Evolutionary conservation across 92 coral and sea anemone species (phyloP), one percentile per base, ranked within the genome.

Genomic region (Actinernus sp.): DNA sequence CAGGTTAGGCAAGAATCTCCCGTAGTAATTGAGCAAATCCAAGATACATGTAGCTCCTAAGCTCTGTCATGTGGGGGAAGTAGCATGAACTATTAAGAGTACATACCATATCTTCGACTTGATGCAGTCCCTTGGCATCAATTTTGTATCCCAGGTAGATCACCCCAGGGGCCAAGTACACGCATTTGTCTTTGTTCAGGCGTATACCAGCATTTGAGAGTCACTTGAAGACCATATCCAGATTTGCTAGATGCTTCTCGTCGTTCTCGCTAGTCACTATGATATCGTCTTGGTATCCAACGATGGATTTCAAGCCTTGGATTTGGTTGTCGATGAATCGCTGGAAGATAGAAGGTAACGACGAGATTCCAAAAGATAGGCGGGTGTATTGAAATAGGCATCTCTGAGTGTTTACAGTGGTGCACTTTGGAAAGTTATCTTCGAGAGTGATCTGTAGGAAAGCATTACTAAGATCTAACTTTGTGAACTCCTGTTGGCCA

Each of bases 11-110:
- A n/a, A n/a, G n/a, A n/a, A n/a, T n/a, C n/a, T n/a, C n/a, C n/a
- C n/a, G n/a, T 12, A 78, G 77, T 14, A 58, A 61, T 67, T 58
- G 4, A 57, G 23, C 71, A 79, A 44, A 9, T 79, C 86, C 63
- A 79, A 45, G 26, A n/a, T 67, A n/a, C n/a, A n/a, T n/a, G n/a
- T n/a, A 79, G 40, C 63, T 55, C 51, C 55, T 79, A 9, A 69
- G 71, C 57, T 79, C 79, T 13, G 61, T 26, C 45, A 79, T 59
- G 37, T 77, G 66, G 5, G 77, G 56, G 1, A 69, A 77, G 1
- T 38, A 26, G 10, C 67, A 78, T 17, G 81, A 60, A 22, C 73
- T 70, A 19, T 62, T 54, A 31, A 64, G 38, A 50, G 88, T 75
- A 22, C 37, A 16, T 13, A 73, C 78, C 51, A 67, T n/a, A n/a